phyloP scores from a whole-genome alignment of 2,797 vertebrate species.

The Melanotaenia trifasciata region DNA sequence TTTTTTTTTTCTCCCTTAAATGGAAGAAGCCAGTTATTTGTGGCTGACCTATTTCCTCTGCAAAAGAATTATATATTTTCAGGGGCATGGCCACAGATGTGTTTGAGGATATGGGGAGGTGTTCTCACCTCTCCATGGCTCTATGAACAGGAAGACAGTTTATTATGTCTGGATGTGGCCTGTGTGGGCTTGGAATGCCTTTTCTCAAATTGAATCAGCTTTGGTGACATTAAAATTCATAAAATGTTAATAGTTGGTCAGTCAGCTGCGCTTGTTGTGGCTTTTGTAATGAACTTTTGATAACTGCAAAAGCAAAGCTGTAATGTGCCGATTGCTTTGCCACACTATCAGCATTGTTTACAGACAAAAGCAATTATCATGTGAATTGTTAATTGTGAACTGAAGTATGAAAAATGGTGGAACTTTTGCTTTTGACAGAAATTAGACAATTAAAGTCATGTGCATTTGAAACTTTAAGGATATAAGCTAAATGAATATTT shows the following conservation, averaged over 20 bases:
- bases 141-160: slow-evolving; percentile 56
- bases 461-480: neutral
- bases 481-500: neutral
- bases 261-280: slow-evolving; percentile 9
- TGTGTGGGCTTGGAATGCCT: slow-evolving; percentile 47
- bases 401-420: neutral
- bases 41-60: slow-evolving; percentile 70
- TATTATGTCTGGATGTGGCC: slow-evolving; percentile 62
- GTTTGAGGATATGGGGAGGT: slow-evolving; percentile 61
- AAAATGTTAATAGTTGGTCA: slow-evolving; percentile 38
- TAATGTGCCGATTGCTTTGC: slow-evolving; percentile 26
- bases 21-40: slow-evolving; percentile 63
- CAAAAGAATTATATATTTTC: slow-evolving; percentile 49
- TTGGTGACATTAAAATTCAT: slow-evolving; percentile 54
- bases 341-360: slow-evolving; percentile 41
- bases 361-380: slow-evolving; percentile 39
- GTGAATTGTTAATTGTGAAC: neutral
- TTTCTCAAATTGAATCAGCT: slow-evolving; percentile 50
- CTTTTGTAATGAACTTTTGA: slow-evolving; percentile 33
- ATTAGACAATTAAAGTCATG: neutral
- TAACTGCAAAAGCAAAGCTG: slow-evolving; percentile 27
- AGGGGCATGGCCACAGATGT: slow-evolving; percentile 66
- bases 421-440: neutral
- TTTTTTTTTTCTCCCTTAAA: slow-evolving; percentile 29
- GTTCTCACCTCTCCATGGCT: slow-evolving; percentile 62